phyloP scores from a whole-genome alignment of 1,140 invertebrate species.

The Drosophila baimaii region DNA sequence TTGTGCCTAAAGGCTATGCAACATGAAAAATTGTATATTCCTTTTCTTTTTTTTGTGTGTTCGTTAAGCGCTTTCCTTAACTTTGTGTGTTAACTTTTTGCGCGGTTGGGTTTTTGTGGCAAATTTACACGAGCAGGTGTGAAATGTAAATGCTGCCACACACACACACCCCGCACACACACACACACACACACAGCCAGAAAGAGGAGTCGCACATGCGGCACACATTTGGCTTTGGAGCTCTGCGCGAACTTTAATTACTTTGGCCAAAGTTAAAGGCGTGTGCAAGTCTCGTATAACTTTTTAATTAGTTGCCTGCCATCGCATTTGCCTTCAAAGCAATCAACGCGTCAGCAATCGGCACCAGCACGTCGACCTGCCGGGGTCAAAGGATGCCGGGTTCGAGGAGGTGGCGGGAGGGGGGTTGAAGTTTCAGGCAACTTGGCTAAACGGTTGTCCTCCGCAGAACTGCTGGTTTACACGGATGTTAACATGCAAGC shows the following conservation, averaged over 20 bases:
- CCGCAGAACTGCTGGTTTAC: slow-evolving; percentile 41
- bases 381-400: slow-evolving; percentile 2
- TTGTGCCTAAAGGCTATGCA: slow-evolving; percentile 47
- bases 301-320: slow-evolving; percentile 79
- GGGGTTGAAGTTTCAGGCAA: neutral
- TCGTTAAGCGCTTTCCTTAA: slow-evolving; percentile 59
- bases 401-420: too few relatives aligned
- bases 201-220: slow-evolving; percentile 30
- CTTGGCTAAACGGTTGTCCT: slow-evolving; percentile 44
- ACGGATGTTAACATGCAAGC: slow-evolving; percentile 74
- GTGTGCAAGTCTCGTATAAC: slow-evolving; percentile 72
- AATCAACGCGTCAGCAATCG: slow-evolving; percentile 62
- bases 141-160: slow-evolving; percentile 70
- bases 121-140: slow-evolving; percentile 67
- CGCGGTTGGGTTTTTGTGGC: slow-evolving; percentile 45
- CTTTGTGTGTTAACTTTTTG: slow-evolving; percentile 73
- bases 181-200: slow-evolving; percentile 1
- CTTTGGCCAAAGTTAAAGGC: slow-evolving; percentile 80
- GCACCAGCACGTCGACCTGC: slow-evolving; percentile 19
- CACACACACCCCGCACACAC: neutral
- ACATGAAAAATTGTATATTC: slow-evolving; percentile 49
- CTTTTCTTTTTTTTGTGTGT: slow-evolving; percentile 30
- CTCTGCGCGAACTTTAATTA: slow-evolving; percentile 75
- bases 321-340: slow-evolving; percentile 70
- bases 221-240: slow-evolving; percentile 47